Percentiles rank a stretch among this genome's conserved stretches.
phyloP scores from a whole-genome alignment of 2,888 invertebrate genomes.

The Luperina nickerlii region DNA sequence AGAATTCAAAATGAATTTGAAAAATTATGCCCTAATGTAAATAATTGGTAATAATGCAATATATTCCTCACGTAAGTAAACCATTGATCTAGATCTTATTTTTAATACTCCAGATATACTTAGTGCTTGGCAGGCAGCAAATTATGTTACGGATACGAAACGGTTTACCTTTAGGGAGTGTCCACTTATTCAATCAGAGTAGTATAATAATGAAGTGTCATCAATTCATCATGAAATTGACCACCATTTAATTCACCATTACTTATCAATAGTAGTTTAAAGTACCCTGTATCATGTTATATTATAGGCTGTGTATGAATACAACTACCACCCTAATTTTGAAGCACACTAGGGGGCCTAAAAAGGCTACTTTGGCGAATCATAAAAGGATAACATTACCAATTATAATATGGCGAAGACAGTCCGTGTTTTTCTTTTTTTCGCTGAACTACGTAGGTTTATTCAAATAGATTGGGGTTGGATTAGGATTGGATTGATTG shows the following conservation, averaged over 20 bases:
- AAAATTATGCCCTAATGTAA: neutral
- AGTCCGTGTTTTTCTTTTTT: no score
- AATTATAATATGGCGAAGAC: no score
- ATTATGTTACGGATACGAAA: neutral
- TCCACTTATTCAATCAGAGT: neutral
- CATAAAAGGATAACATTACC: no score
- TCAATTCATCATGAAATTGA: neutral
- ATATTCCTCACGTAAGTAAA: no score
- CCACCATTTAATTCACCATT: no score
- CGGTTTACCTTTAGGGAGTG: neutral
- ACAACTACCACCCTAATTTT: neutral
- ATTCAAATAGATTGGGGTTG: no score
- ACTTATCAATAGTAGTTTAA: neutral
- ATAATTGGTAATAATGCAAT: neutral
- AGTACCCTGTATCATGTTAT: neutral
- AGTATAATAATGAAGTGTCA: neutral
- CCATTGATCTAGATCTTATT: neutral
- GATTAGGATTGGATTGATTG: no score
- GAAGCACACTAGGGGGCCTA: neutral
- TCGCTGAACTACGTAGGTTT: no score
- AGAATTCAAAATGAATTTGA: neutral
- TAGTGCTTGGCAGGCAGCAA: neutral
- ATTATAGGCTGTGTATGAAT: neutral
- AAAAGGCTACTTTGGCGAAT: no score
- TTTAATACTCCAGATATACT: neutral